Base-by-base conservation (phyloP, 2,888 invertebrate species). In the Epirrita christyi region DNA sequence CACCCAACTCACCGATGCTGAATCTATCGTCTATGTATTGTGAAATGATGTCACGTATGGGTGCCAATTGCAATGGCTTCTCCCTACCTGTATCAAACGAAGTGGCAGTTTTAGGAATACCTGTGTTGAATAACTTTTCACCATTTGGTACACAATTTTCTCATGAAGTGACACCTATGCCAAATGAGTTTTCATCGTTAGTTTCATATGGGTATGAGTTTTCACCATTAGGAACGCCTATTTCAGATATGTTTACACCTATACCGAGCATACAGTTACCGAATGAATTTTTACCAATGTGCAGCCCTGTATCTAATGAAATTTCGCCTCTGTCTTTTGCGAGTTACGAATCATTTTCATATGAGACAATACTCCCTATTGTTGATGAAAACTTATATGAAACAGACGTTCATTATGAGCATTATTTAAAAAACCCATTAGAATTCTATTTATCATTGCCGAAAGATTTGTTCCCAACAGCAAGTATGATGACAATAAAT, bases 401-500 rank as follows among this genome's bases (percentile, higher is more conserved):
- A 49, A 28, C 43, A 21, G 49, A 65, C 37, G 38, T 14, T 13
- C 21, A 28, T 48, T 44, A 47, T 37, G 6, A 13, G 3, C 11
- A 32, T 15, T 8, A 38, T 36, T 27, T 29, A 15, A 42, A 52
- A 27, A 74, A 82, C 55, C 59, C 73, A 0, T 2, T 81, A 41
- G 80, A 83, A 41, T 66, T 55, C 3, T 88, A 83, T 57, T 63
- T 86, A 14, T 45, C 62, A 4, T 66, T 87, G 40, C 83, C 87
- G 6, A 82, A 69, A 65, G 68, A 81, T 29, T 48, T 86, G 8
- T 88, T 88, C 64, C 86, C 86, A 2, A 61, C 73, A 7, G 72
- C 85, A n/a, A 77, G 71, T 58, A 81, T 70, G 74, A 45, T 83
- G 5, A 47, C 64, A 0, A 41, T 86, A 10, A 81, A 88, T 67